Evolutionary conservation across 2,113 vertebrate genomes (phyloP).

Genomic region (Urocitellus parryii): DNA sequence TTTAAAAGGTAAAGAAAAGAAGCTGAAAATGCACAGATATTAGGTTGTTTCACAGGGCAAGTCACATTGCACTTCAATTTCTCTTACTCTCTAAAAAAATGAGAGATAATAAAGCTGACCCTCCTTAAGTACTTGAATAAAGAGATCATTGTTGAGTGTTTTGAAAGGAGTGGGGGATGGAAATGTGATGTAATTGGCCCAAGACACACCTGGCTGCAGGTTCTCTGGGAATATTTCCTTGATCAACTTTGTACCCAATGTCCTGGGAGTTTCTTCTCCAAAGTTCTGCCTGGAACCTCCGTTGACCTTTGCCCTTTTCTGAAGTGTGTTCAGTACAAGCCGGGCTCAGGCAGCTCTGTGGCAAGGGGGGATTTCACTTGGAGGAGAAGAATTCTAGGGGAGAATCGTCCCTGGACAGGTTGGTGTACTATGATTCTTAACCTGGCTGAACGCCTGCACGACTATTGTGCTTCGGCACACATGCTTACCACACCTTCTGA

Average conservation of each 20-base stretch:
- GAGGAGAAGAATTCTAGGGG: not conserved
- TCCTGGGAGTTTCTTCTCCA: constrained; percentile 1
- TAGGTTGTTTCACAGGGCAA: not conserved
- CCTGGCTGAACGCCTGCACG: not conserved
- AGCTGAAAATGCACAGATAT: not conserved
- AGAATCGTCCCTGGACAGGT: not conserved
- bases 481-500: not conserved
- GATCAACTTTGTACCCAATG: not conserved
- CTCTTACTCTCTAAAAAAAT: constrained; percentile 39
- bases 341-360: not conserved
- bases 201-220: not conserved
- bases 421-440: not conserved
- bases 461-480: not conserved
- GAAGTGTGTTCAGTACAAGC: not conserved
- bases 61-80: not conserved
- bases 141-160: constrained; percentile 44
- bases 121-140: constrained; percentile 1
- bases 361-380: not conserved
- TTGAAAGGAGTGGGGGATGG: constrained; percentile 23
- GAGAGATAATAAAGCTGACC: not conserved
- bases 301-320: not conserved
- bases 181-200: not conserved
- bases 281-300: not conserved
- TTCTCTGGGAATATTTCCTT: not conserved
- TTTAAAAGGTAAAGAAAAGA: constrained; percentile 2